These are phyloP conservation scores for Pteruthius melanotis DNA, from an alignment of 2,113 vertebrate species.

Conservation along the genomic window DNA sequence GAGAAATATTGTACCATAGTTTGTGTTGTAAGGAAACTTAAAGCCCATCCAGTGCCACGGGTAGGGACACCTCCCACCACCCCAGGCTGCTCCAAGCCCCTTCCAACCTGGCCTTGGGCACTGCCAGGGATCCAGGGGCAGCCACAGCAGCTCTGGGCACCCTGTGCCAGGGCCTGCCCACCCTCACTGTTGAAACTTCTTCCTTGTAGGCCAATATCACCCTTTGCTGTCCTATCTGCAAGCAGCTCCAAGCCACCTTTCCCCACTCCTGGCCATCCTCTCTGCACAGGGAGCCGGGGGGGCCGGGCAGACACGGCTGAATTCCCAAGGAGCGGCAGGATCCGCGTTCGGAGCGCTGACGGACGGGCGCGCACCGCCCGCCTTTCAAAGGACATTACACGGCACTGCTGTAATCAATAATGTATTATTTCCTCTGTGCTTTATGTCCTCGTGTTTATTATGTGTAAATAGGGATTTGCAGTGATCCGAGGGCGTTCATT, in stretches of 20 bases:
- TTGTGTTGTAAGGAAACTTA: not conserved
- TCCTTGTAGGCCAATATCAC: not conserved
- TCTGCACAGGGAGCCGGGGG: not conserved
- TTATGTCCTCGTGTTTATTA: constrained; percentile 43
- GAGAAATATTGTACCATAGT: not conserved
- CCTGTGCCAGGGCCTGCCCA: not conserved
- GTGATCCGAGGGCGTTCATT: constrained; percentile 26
- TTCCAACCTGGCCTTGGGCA: not conserved
- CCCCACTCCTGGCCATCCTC: not conserved
- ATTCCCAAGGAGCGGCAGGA: not conserved
- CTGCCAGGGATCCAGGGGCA: not conserved
- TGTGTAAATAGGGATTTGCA: constrained; percentile 70
- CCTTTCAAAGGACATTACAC: constrained; percentile 31
- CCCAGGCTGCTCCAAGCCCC: not conserved
- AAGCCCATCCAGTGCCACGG: not conserved
- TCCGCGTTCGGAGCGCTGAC: accelerated
- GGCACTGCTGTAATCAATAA: constrained; percentile 62
- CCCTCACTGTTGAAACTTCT: not conserved
- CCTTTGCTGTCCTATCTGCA: not conserved
- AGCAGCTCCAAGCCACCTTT: not conserved
- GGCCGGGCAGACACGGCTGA: not conserved
- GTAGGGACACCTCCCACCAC: accelerated
- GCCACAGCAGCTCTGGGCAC: not conserved
- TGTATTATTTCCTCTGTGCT: constrained; percentile 22
- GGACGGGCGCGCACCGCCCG: not conserved